Evolutionary conservation across 2,888 invertebrate species (phyloP), one percentile per base, ranked within the genome.

Genomic region (Cheiracanthium punctorium): DNA sequence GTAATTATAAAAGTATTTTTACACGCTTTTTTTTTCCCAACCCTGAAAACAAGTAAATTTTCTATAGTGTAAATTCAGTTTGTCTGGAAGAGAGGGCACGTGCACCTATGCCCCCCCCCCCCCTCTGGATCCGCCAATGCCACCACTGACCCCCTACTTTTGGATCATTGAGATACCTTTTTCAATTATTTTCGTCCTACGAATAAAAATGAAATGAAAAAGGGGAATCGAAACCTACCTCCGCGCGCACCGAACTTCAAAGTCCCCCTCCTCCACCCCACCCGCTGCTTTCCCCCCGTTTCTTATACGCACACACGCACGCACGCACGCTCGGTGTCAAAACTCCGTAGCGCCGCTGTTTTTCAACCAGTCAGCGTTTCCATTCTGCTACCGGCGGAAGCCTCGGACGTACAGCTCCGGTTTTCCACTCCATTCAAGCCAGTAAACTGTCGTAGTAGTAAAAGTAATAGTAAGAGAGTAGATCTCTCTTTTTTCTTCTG

Each of bases 351-450:
- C 71, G 52, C 33, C n/a, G 29, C 29, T 8, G 58, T 24, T 58
- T 58, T 24, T 58, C 58, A 58, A 70, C 64, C 74, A 81, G 73
- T 73, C 52, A 48, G 48, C 79, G 37, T 67, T 28, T 24, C 5
- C n/a, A 32, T 37, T 28, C 41, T 20, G n/a, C 0, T 17, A 29
- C 7, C 48, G 20, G 28, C 48, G 77, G 77, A 74, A 72, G 72
- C 28, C 52, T 28, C 24, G 17, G 30, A 20, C n/a, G 10, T 28
- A 17, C 37, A 33, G 37, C 20, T 30, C 30, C 1, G 0, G 17
- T 30, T n/a, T 37, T 29, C 29, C 20, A 17, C 43, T 24, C 70
- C 58, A 58, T 58, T 58, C 58, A 58, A 24, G 24, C n/a, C n/a
- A 58, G 24, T 58, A 58, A n/a, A 24, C 58, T 58, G 12, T 58